These are phyloP conservation scores for Pitangus sulphuratus DNA, from an alignment of 2,797 vertebrate genomes.

Conservation along the genomic window DNA sequence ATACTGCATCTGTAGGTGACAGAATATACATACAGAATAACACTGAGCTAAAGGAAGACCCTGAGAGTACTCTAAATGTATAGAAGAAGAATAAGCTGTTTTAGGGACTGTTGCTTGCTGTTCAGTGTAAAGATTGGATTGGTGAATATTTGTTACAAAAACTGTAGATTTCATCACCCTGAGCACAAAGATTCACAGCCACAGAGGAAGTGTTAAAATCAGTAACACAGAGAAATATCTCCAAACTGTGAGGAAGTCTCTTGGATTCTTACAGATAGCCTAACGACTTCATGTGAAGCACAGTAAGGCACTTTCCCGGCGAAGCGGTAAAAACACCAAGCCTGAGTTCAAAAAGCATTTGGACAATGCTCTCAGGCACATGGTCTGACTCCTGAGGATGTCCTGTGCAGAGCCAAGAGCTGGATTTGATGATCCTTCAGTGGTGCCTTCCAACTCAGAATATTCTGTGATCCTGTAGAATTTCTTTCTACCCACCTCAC, in stretches of 20 bases:
- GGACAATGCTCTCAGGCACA: background rate
- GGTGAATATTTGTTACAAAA: background rate
- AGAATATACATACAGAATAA: background rate
- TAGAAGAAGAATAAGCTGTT: background rate
- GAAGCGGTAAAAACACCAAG: background rate
- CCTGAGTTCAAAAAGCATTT: background rate
- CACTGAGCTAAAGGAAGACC: background rate
- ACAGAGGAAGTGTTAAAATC: background rate
- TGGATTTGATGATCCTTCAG: background rate
- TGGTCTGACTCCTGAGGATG: background rate
- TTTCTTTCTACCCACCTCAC: background rate
- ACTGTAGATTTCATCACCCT: background rate
- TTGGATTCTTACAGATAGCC: background rate
- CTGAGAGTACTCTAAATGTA: background rate
- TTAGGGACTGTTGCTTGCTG: background rate
- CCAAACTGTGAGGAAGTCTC: background rate
- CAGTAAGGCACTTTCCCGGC: background rate
- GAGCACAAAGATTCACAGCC: background rate
- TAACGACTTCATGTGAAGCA: background rate
- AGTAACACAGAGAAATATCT: background rate
- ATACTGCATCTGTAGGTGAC: background rate
- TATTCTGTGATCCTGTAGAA: background rate
- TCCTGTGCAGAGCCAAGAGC: background rate
- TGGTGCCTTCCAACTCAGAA: background rate
- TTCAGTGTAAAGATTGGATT: background rate